Base-by-base conservation (phyloP, 2,797 vertebrate genomes). In the Numenius phaeopus region DNA sequence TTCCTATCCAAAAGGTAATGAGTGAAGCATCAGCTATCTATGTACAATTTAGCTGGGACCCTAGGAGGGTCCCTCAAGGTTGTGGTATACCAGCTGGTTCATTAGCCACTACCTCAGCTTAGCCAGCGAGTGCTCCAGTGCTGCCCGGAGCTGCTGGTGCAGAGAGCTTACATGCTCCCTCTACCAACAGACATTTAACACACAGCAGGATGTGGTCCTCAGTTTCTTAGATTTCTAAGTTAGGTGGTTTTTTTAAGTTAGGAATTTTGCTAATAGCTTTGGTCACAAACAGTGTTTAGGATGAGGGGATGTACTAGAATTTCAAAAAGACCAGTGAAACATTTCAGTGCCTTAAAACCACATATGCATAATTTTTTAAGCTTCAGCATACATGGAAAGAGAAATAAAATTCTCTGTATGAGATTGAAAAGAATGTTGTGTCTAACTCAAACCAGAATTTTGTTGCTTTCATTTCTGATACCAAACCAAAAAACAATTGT, bases 371-470 rank as follows among this genome's bases (percentile, higher is more conserved):
- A 2, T 42, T 84, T 65, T 62, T 87, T 49, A 52, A 57, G 49
- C 22, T 75, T 73, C 52, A 91, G 24, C 26, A 66, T 66, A 85
- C 8, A 40, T 14, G 21, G 47, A 80, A 91, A 89, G 30, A 77
- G 30, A 85, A 94, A 87, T 20, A 73, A 79, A 91, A 87, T 75
- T 70, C 8, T 22, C 34, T 52, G 21, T 70, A 58, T 52, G 34
- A 20, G 9, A 54, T 7, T 72, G 65, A 84, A 94, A 79, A 79
- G 13, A 79, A 57, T 29, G 3, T 32, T 58, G 12, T 46, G 21
- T 61, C 55, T 76, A 94, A 94, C 42, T 72, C 62, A 83, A 87
- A 87, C 22, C 32, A 58, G 70, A 93, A 93, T 59, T 92, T 82
- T 55, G 18, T n/a, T 50, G 3, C 7, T 84, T 94, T 83, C 10